Evolutionary conservation across 2,113 vertebrate genomes (phyloP), one percentile per base, ranked within the genome.

Genomic region (Chrysemys picta): DNA sequence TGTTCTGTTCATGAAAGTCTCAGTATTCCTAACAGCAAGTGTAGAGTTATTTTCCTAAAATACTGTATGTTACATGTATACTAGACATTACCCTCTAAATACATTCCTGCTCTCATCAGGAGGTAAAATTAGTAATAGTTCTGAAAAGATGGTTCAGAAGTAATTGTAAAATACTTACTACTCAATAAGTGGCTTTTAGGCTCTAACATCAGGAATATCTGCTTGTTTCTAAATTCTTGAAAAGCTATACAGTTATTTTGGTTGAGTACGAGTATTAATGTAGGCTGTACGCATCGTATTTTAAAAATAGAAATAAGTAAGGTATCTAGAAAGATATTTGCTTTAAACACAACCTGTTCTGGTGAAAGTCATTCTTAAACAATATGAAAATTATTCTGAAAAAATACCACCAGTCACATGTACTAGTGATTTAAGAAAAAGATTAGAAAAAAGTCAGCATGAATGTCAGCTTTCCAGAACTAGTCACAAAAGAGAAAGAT

Each of bases 381-480:
- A 91, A 25, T 35, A 62, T 89, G 42, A 69, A 89, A 96, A 80
- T 10, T 8, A 88, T 47, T 49, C 45, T 8, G 52, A 62, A 89
- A 90, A 27, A 29, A n/a, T 21, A 17, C 79, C 22, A 47, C 10
- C 92, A 87, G 96, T 94, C 94, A 90, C 75, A 89, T 25, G 89
- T 45, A 84, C 93, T 96, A 95, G 89, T 80, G 89, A 96, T 52
- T 96, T 84, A 31, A 62, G 11, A 49, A 91, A 94, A 97, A 89
- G 19, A 90, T 82, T 84, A 85, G 54, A 85, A 97, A 21, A 54
- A 16, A 21, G 42, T 78, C 93, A 93, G 65, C 22, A 87, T 95
- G 90, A 57, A 35, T 87, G 78, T 95, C 96, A 96, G n/a, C 85
- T 95, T 88, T 84, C 91, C 82, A 96, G 89, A 97, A 85, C 87